A percentile compares a stretch with the other conserved stretches of the same genome.
phyloP scores from a whole-genome alignment of 2,113 vertebrate genomes.

The Muntiacus reevesi region DNA sequence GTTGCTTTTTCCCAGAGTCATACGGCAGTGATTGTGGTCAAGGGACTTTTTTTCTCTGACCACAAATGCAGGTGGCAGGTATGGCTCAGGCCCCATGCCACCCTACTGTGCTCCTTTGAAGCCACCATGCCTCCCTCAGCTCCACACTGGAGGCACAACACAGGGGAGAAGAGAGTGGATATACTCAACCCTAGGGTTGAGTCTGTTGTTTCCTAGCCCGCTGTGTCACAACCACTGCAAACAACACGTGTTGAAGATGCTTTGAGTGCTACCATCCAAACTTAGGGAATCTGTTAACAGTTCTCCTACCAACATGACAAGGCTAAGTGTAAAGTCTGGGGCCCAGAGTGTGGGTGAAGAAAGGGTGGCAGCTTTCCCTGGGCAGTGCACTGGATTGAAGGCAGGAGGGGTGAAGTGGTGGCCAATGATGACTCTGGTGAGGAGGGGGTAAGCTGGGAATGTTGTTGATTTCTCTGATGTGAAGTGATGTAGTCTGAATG shows the following conservation, averaged over 20 bases:
- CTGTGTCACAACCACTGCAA: not conserved
- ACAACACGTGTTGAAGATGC: not conserved
- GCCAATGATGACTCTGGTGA: not conserved
- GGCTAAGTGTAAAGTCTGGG: conserved; percentile 44
- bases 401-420: not conserved
- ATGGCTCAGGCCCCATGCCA: conserved; percentile 15
- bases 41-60: not conserved
- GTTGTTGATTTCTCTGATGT: not conserved
- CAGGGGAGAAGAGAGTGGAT: conserved; percentile 27
- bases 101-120: conserved; percentile 21
- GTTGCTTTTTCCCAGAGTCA: conserved; percentile 53
- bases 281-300: not conserved
- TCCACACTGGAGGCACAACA: conserved; percentile 28
- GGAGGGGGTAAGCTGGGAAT: not conserved
- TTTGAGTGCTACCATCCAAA: conserved; percentile 45
- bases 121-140: conserved; percentile 39
- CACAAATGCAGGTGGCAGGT: not conserved
- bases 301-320: conserved; percentile 30
- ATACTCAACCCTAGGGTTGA: not conserved
- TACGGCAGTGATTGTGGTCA: conserved; percentile 7
- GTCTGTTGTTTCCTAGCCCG: not conserved
- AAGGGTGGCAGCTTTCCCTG: conserved; percentile 57
- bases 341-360: conserved; percentile 31
- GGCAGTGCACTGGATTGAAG: conserved; percentile 51
- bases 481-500: not conserved